phyloP scores from a whole-genome alignment of 2,797 vertebrate species.

The Liasis olivaceus region DNA sequence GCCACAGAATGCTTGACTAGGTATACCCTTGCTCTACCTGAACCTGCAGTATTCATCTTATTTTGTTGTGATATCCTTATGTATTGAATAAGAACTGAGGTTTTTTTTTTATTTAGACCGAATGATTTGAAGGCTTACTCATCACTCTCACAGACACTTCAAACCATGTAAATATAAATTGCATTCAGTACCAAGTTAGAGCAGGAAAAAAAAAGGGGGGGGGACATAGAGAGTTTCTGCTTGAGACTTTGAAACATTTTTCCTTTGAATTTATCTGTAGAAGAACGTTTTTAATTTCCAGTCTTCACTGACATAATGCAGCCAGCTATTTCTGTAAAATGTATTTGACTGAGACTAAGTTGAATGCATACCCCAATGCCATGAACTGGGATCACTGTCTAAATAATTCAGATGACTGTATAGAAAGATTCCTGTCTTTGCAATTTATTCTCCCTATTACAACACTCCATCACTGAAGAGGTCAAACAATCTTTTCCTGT shows the following conservation, averaged over 20 bases:
- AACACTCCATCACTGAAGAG: conserved; percentile 47
- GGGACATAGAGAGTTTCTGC: background rate
- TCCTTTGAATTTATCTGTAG: background rate
- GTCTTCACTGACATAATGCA: background rate
- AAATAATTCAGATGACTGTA: conserved; percentile 50
- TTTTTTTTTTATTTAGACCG: background rate
- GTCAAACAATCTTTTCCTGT: conserved; percentile 47
- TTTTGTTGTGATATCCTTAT: no score
- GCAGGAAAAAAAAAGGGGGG: background rate
- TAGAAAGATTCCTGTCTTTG: conserved; percentile 35
- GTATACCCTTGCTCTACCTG: no score
- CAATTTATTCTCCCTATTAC: conserved; percentile 43
- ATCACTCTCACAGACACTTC: background rate
- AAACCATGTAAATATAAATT: conserved; percentile 1
- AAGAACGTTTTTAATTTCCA: background rate
- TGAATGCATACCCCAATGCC: background rate
- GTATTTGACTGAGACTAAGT: conserved; percentile 22
- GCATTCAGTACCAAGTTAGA: background rate
- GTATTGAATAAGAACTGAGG: rapidly evolving
- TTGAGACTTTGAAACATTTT: background rate
- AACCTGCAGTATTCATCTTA: no score
- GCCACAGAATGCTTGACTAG: no score
- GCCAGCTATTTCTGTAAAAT: conserved; percentile 22
- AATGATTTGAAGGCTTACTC: conserved; percentile 12
- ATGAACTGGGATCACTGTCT: conserved; percentile 33